These are phyloP conservation scores for Lasioglossum zephyrum DNA, from an alignment of 2,888 invertebrate genomes.

Conservation along the genomic window DNA sequence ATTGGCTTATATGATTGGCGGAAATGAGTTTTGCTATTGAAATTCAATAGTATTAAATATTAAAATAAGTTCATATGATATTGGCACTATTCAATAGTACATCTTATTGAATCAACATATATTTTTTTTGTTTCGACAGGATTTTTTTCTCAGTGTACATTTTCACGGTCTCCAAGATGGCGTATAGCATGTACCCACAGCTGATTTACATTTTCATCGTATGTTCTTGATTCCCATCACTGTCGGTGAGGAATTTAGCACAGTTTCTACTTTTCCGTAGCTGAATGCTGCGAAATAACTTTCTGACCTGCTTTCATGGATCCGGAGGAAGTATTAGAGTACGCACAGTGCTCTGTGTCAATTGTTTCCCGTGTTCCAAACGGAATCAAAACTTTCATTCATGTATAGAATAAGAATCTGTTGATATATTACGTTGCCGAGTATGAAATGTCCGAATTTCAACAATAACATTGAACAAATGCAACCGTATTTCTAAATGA, in stretches of 20 bases:
- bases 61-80: no score
- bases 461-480: background rate
- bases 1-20: no score
- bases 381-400: background rate
- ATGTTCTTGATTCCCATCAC: background rate
- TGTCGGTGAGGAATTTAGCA: background rate
- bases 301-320: background rate
- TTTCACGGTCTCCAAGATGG: background rate
- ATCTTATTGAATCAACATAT: no score
- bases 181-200: background rate
- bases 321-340: constrained; percentile 7
- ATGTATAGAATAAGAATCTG: background rate
- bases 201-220: constrained; percentile 9
- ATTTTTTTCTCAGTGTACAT: no score
- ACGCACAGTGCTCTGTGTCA: background rate
- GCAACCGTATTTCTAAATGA: background rate
- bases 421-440: background rate
- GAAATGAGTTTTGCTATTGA: no score
- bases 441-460: no score
- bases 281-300: background rate
- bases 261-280: constrained; percentile 1
- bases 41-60: no score
- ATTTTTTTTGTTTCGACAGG: no score
- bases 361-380: background rate
- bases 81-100: no score